These are phyloP conservation scores for Antheraea mylitta DNA, from an alignment of 1,140 invertebrate species.

Conservation along the genomic window DNA sequence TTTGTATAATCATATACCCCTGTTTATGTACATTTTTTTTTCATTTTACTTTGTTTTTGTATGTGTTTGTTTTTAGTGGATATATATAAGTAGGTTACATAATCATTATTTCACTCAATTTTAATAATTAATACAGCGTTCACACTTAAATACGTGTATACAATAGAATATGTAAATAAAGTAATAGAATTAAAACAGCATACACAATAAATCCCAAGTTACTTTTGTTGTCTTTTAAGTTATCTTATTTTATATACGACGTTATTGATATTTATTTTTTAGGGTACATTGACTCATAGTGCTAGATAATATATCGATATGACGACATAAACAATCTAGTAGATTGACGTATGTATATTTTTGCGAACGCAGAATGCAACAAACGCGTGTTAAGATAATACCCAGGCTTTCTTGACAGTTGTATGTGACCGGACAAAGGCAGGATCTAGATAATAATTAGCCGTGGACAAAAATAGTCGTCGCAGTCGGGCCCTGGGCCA, in stretches of 20 bases:
- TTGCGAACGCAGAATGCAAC: slow-evolving; percentile 17
- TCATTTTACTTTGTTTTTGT: too few species aligned
- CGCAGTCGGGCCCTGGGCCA: slow-evolving; percentile 71
- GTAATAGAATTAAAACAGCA: neutral
- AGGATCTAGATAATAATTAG: slow-evolving; percentile 74
- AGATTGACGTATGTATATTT: slow-evolving; percentile 28
- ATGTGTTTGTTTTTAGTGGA: too few species aligned
- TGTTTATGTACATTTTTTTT: too few species aligned
- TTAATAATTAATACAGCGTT: neutral
- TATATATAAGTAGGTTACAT: too few species aligned
- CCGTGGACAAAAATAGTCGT: slow-evolving; percentile 74
- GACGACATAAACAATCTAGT: slow-evolving; percentile 23
- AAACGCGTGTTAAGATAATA: slow-evolving; percentile 37
- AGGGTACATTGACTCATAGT: slow-evolving; percentile 27
- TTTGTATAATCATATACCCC: too few species aligned
- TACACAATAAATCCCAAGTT: neutral
- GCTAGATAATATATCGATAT: slow-evolving; percentile 17
- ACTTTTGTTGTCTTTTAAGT: neutral
- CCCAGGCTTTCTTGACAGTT: slow-evolving; percentile 66
- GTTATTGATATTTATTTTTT: slow-evolving; percentile 9
- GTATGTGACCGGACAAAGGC: slow-evolving; percentile 63
- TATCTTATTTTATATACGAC: neutral
- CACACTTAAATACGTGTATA: neutral
- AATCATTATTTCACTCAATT: neutral
- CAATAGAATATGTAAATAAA: neutral